These are phyloP conservation scores for Corbicula japonica DNA, from an alignment of 2,888 invertebrate species.

Conservation along the genomic window DNA sequence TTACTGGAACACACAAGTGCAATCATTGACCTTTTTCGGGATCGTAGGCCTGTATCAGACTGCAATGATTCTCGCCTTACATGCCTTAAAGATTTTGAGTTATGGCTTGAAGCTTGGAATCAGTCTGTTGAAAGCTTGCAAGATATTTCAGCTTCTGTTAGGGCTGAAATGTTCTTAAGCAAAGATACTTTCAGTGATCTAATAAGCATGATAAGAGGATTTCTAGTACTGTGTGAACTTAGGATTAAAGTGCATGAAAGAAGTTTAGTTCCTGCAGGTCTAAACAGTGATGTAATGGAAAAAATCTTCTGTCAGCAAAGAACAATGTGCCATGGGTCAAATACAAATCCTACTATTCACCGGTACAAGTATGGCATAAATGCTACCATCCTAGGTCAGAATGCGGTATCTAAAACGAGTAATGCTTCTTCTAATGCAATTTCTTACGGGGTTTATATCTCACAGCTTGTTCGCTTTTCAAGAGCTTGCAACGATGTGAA, in stretches of 20 bases:
- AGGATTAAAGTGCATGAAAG: conserved; percentile 33
- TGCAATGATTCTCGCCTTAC: conserved; percentile 36
- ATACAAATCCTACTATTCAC: conserved; percentile 38
- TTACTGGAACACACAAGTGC: conserved; percentile 39
- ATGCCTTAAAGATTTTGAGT: conserved; percentile 16
- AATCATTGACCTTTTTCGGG: conserved; percentile 43
- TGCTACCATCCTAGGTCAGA: conserved; percentile 54
- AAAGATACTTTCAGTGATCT: conserved; percentile 48
- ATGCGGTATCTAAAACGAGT: conserved; percentile 54
- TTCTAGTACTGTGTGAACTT: conserved; percentile 31
- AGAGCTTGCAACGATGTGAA: no score
- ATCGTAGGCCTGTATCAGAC: conserved; percentile 33
- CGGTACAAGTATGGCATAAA: conserved; percentile 58
- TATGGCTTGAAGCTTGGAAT: conserved; percentile 40
- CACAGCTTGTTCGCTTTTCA: no score
- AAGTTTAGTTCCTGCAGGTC: conserved; percentile 51
- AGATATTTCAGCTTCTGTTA: conserved; percentile 30
- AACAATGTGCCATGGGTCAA: conserved; percentile 52
- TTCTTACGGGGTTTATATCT: no score
- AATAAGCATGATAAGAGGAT: conserved; percentile 47
- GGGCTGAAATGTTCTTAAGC: conserved; percentile 40
- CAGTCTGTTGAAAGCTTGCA: conserved; percentile 2
- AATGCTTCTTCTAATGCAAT: conserved; percentile 47
- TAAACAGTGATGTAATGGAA: conserved; percentile 54
- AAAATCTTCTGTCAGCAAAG: conserved; percentile 57